Percentiles rank a stretch among this genome's conserved stretches.
Evolutionary conservation across 2,888 invertebrate species (phyloP).

Genomic region (Drosophila falleni): DNA sequence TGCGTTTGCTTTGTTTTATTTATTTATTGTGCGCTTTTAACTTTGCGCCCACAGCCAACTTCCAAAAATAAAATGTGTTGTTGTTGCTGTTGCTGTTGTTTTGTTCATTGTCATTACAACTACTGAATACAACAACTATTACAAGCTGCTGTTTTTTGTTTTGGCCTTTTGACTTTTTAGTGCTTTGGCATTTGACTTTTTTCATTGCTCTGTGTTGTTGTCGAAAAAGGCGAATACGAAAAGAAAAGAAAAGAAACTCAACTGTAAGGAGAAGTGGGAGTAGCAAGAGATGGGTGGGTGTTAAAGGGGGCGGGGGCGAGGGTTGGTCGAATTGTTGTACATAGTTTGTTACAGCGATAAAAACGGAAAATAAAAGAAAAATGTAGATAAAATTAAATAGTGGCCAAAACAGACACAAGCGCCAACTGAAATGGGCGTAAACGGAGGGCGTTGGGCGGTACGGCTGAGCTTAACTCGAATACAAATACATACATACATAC

Average conservation of each 20-base stretch:
- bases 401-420: conserved; percentile 58
- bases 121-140: conserved; percentile 50
- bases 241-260: conserved; percentile 19
- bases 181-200: conserved; percentile 71
- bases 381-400: conserved; percentile 76
- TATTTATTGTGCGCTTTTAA: conserved; percentile 71
- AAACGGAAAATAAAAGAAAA: conserved; percentile 63
- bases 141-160: conserved; percentile 13
- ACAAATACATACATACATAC: too few relatives aligned
- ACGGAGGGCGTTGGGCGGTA: conserved; percentile 15
- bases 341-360: conserved; percentile 65
- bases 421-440: conserved; percentile 28
- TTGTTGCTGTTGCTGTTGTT: conserved; percentile 21
- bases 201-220: conserved; percentile 36
- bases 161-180: conserved; percentile 78
- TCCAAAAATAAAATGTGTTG: conserved; percentile 14
- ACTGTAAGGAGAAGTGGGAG: not conserved
- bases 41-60: conserved; percentile 31
- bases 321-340: conserved; percentile 63
- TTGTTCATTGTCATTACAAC: conserved; percentile 61
- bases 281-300: too few relatives aligned
- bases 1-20: conserved; percentile 73
- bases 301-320: not conserved
- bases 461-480: conserved; percentile 3
- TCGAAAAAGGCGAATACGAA: conserved; percentile 45